Conservation (phyloP, 2,888 invertebrate species). For the Himalopsyche japonica region DNA sequence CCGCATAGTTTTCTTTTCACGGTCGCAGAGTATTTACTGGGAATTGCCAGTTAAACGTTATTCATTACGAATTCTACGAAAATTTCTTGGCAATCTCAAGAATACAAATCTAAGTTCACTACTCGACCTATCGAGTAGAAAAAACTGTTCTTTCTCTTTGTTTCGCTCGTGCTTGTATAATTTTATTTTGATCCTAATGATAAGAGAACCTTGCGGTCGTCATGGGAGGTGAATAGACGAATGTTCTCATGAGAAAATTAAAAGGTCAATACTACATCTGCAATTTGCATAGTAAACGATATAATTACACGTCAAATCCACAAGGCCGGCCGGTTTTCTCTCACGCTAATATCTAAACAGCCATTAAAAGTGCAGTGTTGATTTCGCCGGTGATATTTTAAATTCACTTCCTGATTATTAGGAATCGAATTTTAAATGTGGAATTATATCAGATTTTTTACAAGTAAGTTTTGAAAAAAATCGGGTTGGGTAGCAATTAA, state of each 20-base stretch:
- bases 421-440: neutral
- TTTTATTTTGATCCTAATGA: neutral
- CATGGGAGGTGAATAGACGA: conserved; percentile 5
- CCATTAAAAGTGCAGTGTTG: neutral
- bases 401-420: neutral
- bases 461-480: no score
- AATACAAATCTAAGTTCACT: neutral
- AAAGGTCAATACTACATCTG: conserved; percentile 1
- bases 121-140: neutral
- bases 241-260: neutral
- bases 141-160: neutral
- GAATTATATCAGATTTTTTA: neutral
- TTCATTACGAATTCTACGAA: neutral
- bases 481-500: no score
- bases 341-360: neutral
- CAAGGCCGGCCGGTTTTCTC: neutral
- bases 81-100: neutral
- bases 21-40: neutral
- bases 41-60: neutral
- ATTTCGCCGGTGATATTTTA: neutral
- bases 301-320: neutral
- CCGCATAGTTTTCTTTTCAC: neutral
- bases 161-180: neutral
- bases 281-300: neutral
- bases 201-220: neutral